phyloP scores from a whole-genome alignment of 2,113 vertebrate genomes.

The Pholis gunnellus region DNA sequence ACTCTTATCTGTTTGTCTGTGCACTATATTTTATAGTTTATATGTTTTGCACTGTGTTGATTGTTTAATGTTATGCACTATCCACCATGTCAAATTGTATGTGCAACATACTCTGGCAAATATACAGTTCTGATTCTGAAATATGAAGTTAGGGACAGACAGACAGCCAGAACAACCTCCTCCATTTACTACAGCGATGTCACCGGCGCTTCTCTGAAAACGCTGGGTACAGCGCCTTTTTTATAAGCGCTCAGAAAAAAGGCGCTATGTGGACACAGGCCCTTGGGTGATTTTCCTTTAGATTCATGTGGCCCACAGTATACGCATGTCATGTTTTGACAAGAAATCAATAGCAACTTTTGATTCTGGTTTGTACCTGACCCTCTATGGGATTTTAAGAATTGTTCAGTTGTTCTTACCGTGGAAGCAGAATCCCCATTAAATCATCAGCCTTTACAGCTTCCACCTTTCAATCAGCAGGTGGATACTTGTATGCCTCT shows the following conservation, averaged over 20 bases:
- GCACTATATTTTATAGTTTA: no score
- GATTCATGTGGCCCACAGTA: not conserved
- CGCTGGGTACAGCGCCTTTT: no score
- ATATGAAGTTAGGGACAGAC: no score
- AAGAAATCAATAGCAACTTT: constrained; percentile 13
- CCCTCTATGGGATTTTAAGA: not conserved
- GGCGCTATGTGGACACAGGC: not conserved
- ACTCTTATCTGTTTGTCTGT: no score
- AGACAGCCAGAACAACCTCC: no score
- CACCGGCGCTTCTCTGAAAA: no score
- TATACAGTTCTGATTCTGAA: no score
- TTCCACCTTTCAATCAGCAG: constrained; percentile 11
- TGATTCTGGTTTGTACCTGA: constrained; percentile 14
- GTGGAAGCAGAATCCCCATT: constrained; percentile 14
- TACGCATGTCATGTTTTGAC: constrained; percentile 13
- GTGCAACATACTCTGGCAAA: no score
- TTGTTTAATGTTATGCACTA: no score
- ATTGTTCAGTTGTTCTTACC: constrained; percentile 8
- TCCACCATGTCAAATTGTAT: no score
- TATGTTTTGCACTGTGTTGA: no score
- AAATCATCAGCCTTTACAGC: constrained; percentile 1
- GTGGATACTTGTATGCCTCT: constrained; percentile 23
- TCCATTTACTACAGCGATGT: no score
- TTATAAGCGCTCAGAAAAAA: not conserved
- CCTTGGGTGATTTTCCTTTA: not conserved